These are phyloP conservation scores for Epirrhoe tristata DNA, from an alignment of 2,888 invertebrate genomes.

Conservation along the genomic window DNA sequence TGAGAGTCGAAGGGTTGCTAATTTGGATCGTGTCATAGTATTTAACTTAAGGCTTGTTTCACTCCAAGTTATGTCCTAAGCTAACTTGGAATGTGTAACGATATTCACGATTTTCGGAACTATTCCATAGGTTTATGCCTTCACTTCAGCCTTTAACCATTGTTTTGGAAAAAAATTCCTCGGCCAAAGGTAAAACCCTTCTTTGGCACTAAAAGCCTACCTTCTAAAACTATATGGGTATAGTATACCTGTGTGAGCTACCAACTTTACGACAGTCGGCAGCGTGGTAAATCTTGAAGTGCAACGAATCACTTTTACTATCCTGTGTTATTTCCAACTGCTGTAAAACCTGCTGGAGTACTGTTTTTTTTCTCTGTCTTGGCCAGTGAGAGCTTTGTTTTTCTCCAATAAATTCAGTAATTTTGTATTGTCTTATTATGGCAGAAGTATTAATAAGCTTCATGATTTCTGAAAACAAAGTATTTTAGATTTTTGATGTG, in stretches of 20 bases:
- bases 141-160: too few species aligned
- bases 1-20: neutral
- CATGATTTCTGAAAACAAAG: too few species aligned
- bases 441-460: too few species aligned
- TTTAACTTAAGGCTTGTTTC: too few species aligned
- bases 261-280: conserved; percentile 33
- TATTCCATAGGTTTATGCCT: too few species aligned
- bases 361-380: conserved; percentile 2
- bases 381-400: too few species aligned
- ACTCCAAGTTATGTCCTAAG: too few species aligned
- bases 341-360: conserved; percentile 29
- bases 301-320: conserved; percentile 63
- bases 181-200: conserved; percentile 1
- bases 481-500: too few species aligned
- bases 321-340: conserved; percentile 40
- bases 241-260: conserved; percentile 16
- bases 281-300: conserved; percentile 53
- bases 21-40: neutral
- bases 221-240: neutral
- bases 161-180: neutral
- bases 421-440: too few species aligned
- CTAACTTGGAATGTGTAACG: too few species aligned
- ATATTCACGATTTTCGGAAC: too few species aligned
- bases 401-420: too few species aligned
- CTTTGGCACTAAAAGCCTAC: neutral